Evolutionary conservation across 2,888 invertebrate genomes (phyloP), one percentile per base, ranked within the genome.

Genomic region (Beris morrisii): DNA sequence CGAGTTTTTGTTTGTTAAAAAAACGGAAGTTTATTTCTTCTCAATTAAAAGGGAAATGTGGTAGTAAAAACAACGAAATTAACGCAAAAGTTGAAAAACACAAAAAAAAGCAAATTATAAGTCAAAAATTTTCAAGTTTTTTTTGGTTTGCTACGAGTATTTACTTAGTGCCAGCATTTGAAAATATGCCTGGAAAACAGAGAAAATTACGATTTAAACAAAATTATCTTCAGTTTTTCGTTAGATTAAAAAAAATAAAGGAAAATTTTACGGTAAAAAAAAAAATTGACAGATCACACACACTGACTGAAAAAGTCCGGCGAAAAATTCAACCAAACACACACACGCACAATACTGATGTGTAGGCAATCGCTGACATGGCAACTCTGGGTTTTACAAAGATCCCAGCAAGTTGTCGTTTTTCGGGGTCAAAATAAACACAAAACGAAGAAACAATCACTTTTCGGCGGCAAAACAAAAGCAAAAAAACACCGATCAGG

Each of bases 281-380:
- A 38, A 38, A 38, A 22, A 22, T 44, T 58, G 58, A 58, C 58
- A 58, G 58, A 44, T 56, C 45, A 11, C n/a, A 30, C 28, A 44
- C 45, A 44, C 44, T 13, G 45, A 46, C 58, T 30, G 43, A 46
- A 30, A n/a, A n/a, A 46, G 45, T 45, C 15, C 58, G 58, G 58
- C 58, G 58, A 61, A 61, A 22, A 7, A 22, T 46, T 50, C 13
- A 50, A 15, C 5, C 13, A 22, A 12, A 15, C 50, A 50, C 50
- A 61, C 50, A 61, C 61, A 61, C 52, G 38, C 38, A 46, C 22
- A 52, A 30, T 2, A 28, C 58, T 52, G 15, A n/a, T 46, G 30
- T n/a, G 31, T 50, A 13, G 61, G 38, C 61, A 45, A 52, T 50
- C n/a, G 61, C 61, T 61, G 61, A 61, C 61, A 61, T 61, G 61